Percentiles rank a stretch among this genome's conserved stretches.
Conservation (phyloP, 2,113 vertebrate species). For the Cyphomyrus plagiostoma region DNA sequence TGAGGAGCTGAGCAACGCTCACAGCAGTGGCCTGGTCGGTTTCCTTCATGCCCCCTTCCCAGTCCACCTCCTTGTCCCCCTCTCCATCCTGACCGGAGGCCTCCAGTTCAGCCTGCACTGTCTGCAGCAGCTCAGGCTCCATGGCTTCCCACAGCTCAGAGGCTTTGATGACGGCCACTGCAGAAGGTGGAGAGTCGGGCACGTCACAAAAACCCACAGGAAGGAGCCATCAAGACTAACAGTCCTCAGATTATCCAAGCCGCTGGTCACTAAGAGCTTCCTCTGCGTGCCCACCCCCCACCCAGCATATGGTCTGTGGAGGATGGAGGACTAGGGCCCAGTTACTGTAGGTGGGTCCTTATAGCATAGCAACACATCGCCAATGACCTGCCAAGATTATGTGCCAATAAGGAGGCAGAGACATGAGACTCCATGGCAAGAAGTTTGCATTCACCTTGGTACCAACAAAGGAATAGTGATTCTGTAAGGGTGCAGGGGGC, state of each 20-base stretch:
- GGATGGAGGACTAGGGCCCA: slow-evolving; percentile 28
- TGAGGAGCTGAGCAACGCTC: slow-evolving; percentile 66
- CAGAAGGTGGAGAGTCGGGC: background rate
- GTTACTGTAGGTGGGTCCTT: slow-evolving; percentile 55
- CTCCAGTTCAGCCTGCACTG: slow-evolving; percentile 59
- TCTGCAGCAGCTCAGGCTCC: slow-evolving; percentile 77
- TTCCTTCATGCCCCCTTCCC: slow-evolving; percentile 36
- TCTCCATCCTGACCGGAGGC: slow-evolving; percentile 44
- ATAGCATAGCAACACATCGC: slow-evolving; percentile 56
- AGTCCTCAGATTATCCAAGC: slow-evolving; percentile 37
- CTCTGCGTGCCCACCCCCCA: slow-evolving; percentile 25
- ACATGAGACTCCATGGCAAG: slow-evolving; percentile 39
- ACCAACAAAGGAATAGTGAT: slow-evolving; percentile 32
- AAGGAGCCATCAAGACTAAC: background rate
- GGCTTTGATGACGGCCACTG: slow-evolving; percentile 63
- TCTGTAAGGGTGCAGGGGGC: background rate
- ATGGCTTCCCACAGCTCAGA: slow-evolving; percentile 88
- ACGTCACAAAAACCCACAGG: background rate
- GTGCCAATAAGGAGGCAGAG: slow-evolving; percentile 41
- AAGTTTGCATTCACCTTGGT: slow-evolving; percentile 59
- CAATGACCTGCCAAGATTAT: slow-evolving; percentile 59
- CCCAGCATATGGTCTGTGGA: slow-evolving; percentile 35
- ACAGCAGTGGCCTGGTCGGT: slow-evolving; percentile 58
- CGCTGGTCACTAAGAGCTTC: slow-evolving; percentile 22
- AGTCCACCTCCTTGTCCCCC: slow-evolving; percentile 35